These are phyloP conservation scores for Channa maculata DNA, from an alignment of 2,113 vertebrate genomes.

Conservation along the genomic window DNA sequence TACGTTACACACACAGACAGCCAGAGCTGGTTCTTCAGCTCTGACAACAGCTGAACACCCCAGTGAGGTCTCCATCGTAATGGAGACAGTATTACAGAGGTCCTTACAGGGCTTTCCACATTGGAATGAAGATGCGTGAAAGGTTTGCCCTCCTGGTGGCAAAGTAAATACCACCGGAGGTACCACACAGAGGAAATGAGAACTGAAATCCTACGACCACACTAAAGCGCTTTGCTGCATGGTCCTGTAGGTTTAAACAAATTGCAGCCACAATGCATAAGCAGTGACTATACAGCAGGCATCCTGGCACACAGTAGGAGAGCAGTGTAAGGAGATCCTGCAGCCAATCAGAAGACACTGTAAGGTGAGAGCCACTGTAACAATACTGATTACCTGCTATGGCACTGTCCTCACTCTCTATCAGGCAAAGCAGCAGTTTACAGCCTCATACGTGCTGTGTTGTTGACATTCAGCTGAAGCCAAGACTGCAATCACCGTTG, in stretches of 20 bases:
- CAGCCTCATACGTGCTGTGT: not conserved
- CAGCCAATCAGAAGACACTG: conserved; percentile 19
- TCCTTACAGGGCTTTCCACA: conserved; percentile 2
- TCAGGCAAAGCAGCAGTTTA: not conserved
- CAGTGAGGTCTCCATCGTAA: not conserved
- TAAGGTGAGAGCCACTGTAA: conserved; percentile 36
- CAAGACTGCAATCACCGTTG: not conserved
- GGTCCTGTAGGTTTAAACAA: not conserved
- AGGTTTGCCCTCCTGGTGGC: conserved; percentile 3
- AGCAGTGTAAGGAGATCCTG: conserved; percentile 32
- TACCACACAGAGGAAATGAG: conserved; percentile 1
- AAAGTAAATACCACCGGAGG: conserved; percentile 9
- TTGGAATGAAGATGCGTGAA: conserved; percentile 5
- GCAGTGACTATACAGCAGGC: not conserved
- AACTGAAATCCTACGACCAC: not conserved
- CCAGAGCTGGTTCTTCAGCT: conserved; percentile 20
- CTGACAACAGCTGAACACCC: conserved; percentile 21
- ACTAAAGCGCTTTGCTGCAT: not conserved
- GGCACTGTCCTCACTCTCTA: not conserved
- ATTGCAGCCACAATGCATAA: conserved; percentile 2
- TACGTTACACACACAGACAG: conserved; percentile 16
- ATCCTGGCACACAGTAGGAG: not conserved
- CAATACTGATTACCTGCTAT: not conserved
- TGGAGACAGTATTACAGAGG: conserved; percentile 4
- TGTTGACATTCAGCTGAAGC: not conserved